These are phyloP conservation scores for Danaus chrysippus DNA, from an alignment of 2,888 invertebrate species.

Conservation along the genomic window DNA sequence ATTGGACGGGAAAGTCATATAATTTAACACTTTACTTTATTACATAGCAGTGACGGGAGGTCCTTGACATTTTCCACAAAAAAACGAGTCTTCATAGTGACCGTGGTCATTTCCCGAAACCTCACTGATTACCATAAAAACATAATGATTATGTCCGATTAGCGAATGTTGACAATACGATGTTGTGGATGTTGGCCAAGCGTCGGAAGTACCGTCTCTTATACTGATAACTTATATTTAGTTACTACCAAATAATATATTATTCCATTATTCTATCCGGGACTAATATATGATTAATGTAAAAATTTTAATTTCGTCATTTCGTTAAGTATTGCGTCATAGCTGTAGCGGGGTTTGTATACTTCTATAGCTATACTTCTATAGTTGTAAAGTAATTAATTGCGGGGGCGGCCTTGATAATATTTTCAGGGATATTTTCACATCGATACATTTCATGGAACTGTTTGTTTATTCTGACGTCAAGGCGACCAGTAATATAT, in stretches of 20 bases:
- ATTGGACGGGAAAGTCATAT: too few relatives aligned
- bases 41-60: not conserved
- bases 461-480: conserved; percentile 25
- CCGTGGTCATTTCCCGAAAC: conserved; percentile 23
- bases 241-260: not conserved
- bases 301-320: too few relatives aligned
- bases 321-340: too few relatives aligned
- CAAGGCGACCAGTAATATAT: conserved; percentile 20
- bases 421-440: conserved; percentile 20
- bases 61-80: not conserved
- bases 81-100: conserved; percentile 8
- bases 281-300: too few relatives aligned
- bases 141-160: conserved; percentile 27
- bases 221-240: not conserved
- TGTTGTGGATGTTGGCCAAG: conserved; percentile 19
- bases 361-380: too few relatives aligned
- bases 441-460: conserved; percentile 22
- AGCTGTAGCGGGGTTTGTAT: too few relatives aligned
- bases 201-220: conserved; percentile 17
- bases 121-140: conserved; percentile 23
- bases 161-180: conserved; percentile 24
- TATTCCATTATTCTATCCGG: not conserved
- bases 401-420: conserved; percentile 14
- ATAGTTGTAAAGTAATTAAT: not conserved
- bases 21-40: too few relatives aligned